Base-by-base conservation (phyloP, 1,140 invertebrate genomes). In the Caenorhabditis briggsae region DNA sequence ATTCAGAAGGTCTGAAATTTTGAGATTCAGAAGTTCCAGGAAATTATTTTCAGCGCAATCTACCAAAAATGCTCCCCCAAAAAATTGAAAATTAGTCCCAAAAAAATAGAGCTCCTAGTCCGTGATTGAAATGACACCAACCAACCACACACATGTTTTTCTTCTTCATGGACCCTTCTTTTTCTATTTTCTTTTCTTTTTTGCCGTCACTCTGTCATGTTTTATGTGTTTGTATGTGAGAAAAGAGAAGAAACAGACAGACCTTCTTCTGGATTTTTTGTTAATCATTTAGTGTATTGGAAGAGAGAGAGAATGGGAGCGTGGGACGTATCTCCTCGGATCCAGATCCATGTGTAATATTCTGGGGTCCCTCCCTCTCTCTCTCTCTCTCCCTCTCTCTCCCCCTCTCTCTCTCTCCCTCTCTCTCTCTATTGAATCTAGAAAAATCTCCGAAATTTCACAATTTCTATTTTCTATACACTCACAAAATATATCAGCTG, bases 261-360 rank as follows among this genome's bases (percentile, higher is more conserved):
- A 23, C 46, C 18, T 33, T 65, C 61, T 65, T 33, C 61, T 33
- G 25, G 11, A 14, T 78, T 78, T 78, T 78, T 78, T 43, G 70
- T 78, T 78, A 78, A 78, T 78, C 70, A 78, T 78, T 78, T 78
- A 78, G 70, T 78, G 70, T 78, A 78, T 78, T 78, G 70, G 70
- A 78, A 78, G 70, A 23, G 46, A 78, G 2, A 50, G 43, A 48
- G 18, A n/a, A n/a, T n/a, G 48, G 20, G 59, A 74, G 83, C 59
- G 50, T 55, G 64, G 64, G 58, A 61, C 25, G 23, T 23, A 82
- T 82, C 78, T 20, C n/a, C 14, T 82, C 14, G 11, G 46, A n/a
- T 33, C 33, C 33, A 33, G 70, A 43, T 14, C 20, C 5, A 20
- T 12, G 70, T 43, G 70, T 78, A 43, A 65, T 78, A 78, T 9